A percentile compares a stretch with the other conserved stretches of the same genome.
These are phyloP conservation scores for Carapus acus DNA, from an alignment of 2,797 vertebrate species.

Conservation along the genomic window DNA sequence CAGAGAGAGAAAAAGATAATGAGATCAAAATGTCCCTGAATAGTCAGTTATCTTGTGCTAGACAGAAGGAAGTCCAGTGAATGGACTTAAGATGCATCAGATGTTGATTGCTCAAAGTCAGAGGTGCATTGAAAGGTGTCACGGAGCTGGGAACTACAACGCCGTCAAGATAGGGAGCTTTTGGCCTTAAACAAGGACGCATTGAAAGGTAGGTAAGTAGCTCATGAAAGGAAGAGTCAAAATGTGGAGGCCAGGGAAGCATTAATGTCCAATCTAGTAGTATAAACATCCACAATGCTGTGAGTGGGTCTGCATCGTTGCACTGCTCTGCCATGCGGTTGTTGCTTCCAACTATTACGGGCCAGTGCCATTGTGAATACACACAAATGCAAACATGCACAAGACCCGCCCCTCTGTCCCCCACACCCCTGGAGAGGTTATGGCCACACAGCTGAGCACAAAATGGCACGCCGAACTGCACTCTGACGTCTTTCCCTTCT, in stretches of 20 bases:
- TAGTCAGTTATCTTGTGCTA: background rate
- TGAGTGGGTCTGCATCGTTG: background rate
- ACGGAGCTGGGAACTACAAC: background rate
- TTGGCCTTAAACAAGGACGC: background rate
- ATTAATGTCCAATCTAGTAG: too few relatives aligned
- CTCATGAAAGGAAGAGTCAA: background rate
- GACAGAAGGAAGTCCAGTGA: conserved; percentile 5
- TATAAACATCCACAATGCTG: background rate
- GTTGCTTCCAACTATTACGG: background rate
- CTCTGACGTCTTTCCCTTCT: conserved; percentile 32
- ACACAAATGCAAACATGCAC: conserved; percentile 28
- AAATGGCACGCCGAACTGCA: conserved; percentile 46
- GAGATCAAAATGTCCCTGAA: conserved; percentile 12
- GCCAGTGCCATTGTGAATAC: conserved; percentile 9
- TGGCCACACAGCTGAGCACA: conserved; percentile 42
- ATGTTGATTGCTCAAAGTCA: conserved; percentile 16
- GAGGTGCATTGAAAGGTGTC: background rate
- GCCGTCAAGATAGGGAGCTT: background rate
- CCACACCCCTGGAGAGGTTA: conserved; percentile 27
- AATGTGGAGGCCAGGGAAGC: too few relatives aligned
- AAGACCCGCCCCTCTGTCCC: too few relatives aligned
- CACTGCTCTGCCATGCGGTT: conserved; percentile 2
- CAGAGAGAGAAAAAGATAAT: background rate
- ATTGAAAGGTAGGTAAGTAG: background rate
- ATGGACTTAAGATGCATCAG: conserved; percentile 7